Base-by-base conservation (phyloP, 2,888 invertebrate genomes). In the Athripsodes cinereus region DNA sequence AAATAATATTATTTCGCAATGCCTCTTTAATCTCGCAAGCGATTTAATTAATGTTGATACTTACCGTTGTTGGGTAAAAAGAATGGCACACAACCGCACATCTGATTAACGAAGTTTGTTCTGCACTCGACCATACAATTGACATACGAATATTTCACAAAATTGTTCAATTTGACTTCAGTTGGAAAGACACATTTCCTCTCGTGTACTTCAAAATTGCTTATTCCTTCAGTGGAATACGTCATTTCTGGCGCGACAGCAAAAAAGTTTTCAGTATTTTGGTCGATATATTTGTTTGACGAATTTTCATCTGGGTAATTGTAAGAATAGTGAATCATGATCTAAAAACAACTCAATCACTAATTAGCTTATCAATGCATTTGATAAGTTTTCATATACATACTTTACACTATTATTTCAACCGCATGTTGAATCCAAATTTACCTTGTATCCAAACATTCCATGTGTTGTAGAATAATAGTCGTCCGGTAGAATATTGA, bases 81-180 rank as follows among this genome's bases (percentile, higher is more conserved):
- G 59, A 77, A 75, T 0, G 86, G 87, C 1, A 83, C 69, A 67
- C 88, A 88, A 8, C 80, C 75, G 65, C 88, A 88, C 1, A 68
- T 63, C 2, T 68, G 67, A 19, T 70, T 70, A 0, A 81, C 70
- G 46, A 79, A 67, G 44, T 71, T 68, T 18, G 80, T 71, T 34
- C 82, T 78, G 65, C 83, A 82, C 63, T 80, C 80, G 1, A 78
- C 75, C 72, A 86, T 73, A 65, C 88, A 88, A 68, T 88, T 88
- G 61, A 81, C 79, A 60, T 81, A 85, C 0, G 83, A 82, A 66
- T 87, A 87, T 5, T 74, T 72, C 0, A 55, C 22, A 5, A 52
- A 16, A 0, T 22, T 13, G 0, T 59, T 54, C 1, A 55, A 1
- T 1, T 53, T 18, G 31, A 67, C 68, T 75, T 88, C 87, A 52